Percentiles rank a stretch among this genome's conserved stretches.
These are phyloP conservation scores for Epinotia demarniana DNA, from an alignment of 2,888 invertebrate genomes.

Conservation along the genomic window DNA sequence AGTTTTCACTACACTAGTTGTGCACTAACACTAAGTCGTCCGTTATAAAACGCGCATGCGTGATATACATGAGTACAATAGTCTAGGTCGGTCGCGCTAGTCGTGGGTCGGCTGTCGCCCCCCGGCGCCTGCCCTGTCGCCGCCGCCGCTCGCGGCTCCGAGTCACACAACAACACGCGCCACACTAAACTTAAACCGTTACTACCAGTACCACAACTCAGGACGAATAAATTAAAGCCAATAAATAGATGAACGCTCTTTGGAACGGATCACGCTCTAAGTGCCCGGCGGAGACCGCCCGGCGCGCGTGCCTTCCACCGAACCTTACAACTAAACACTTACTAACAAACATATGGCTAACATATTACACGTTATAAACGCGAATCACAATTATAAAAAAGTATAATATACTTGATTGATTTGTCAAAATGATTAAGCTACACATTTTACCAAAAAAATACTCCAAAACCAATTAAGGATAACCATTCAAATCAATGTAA, in stretches of 20 bases:
- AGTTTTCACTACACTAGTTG: conserved; percentile 63
- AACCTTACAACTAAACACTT: conserved; percentile 41
- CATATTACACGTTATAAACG: conserved; percentile 23
- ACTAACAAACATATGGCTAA: conserved; percentile 34
- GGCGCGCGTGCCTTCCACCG: conserved; percentile 34
- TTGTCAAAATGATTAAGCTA: conserved; percentile 3
- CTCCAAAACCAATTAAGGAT: conserved; percentile 13
- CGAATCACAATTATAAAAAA: conserved; percentile 30
- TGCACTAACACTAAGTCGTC: conserved; percentile 67
- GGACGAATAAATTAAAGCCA: conserved; percentile 71
- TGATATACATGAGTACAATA: conserved; percentile 26
- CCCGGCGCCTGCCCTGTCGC: conserved; percentile 68
- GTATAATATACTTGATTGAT: not conserved
- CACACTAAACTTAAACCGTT: conserved; percentile 43
- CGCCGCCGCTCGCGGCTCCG: conserved; percentile 49
- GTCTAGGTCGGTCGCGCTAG: conserved; percentile 47
- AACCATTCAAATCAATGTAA: conserved; percentile 20
- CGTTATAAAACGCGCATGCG: conserved; percentile 60
- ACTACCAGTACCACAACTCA: conserved; percentile 56
- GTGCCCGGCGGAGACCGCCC: conserved; percentile 60
- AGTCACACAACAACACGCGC: conserved; percentile 55
- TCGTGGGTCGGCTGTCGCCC: conserved; percentile 49
- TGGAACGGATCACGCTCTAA: conserved; percentile 77
- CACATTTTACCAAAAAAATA: conserved; percentile 13
- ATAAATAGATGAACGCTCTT: conserved; percentile 77